These are phyloP conservation scores for Eupithecia centaureata DNA, from an alignment of 2,888 invertebrate genomes.

Conservation along the genomic window DNA sequence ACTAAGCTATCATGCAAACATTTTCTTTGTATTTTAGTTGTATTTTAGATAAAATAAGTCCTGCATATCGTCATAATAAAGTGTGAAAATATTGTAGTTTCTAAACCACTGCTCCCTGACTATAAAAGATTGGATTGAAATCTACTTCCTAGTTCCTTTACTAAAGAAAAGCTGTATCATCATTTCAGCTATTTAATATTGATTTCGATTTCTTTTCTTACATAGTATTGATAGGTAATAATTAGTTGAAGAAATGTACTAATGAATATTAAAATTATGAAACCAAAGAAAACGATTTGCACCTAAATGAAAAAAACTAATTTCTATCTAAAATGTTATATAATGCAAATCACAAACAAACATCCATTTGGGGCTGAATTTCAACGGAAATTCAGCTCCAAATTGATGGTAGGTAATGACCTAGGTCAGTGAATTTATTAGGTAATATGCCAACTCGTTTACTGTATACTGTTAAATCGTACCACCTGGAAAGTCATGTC, in stretches of 20 bases:
- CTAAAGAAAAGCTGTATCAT: conserved; percentile 32
- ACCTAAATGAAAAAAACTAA: not conserved
- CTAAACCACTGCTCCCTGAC: too few relatives aligned
- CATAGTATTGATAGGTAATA: too few relatives aligned
- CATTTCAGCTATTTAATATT: conserved; percentile 15
- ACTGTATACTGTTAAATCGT: not conserved
- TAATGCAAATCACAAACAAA: not conserved
- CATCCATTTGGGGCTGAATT: not conserved
- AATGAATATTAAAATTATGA: not conserved
- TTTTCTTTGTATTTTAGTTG: too few relatives aligned
- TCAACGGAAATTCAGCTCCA: too few relatives aligned
- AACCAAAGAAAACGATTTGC: not conserved
- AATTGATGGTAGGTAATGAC: too few relatives aligned
- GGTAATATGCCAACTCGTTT: not conserved
- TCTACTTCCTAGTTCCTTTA: conserved; percentile 38
- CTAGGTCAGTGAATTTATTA: not conserved
- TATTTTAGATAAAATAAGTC: too few relatives aligned
- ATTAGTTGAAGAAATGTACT: too few relatives aligned
- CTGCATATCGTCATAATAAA: too few relatives aligned
- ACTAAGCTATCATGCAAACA: conserved; percentile 12
- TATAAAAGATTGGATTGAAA: too few relatives aligned
- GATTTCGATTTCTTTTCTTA: too few relatives aligned
- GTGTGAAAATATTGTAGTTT: too few relatives aligned
- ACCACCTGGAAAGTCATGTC: not conserved
- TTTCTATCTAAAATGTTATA: not conserved